A percentile compares a stretch with the other conserved stretches of the same genome.
These are phyloP conservation scores for Myotis daubentonii DNA, from an alignment of 2,797 vertebrate species.

Conservation along the genomic window DNA sequence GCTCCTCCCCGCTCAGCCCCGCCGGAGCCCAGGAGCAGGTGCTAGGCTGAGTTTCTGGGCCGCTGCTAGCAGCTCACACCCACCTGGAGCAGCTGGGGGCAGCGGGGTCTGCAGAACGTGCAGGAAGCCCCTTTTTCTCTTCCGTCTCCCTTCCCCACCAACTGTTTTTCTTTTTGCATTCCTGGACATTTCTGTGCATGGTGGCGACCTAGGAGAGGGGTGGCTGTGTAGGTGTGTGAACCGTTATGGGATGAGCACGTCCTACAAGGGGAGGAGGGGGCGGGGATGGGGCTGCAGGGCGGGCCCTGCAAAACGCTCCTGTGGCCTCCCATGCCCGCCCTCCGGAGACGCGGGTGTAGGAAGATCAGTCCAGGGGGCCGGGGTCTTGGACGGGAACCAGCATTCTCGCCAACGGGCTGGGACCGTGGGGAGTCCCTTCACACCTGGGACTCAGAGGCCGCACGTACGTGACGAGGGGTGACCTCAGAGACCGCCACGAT, in stretches of 20 bases:
- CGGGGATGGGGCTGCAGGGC: not conserved
- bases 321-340: not conserved
- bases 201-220: not conserved
- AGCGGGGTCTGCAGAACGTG: not conserved
- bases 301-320: not conserved
- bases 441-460: not conserved
- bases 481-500: not conserved
- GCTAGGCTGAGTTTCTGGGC: constrained; percentile 51
- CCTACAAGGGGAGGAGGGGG: not conserved
- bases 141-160: not conserved
- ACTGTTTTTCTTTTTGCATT: not conserved
- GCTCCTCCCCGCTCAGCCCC: too few species aligned
- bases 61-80: not conserved
- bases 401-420: not conserved
- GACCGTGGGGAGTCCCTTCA: not conserved
- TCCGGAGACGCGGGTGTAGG: not conserved
- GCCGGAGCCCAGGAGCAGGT: constrained; percentile 49
- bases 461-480: not conserved
- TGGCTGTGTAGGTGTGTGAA: not conserved
- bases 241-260: not conserved
- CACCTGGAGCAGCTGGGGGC: not conserved
- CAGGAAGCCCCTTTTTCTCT: not conserved
- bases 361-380: too few species aligned
- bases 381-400: not conserved
- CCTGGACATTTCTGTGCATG: not conserved